These are phyloP conservation scores for Liodrosophila aerea DNA, from an alignment of 2,888 invertebrate species.

Conservation along the genomic window DNA sequence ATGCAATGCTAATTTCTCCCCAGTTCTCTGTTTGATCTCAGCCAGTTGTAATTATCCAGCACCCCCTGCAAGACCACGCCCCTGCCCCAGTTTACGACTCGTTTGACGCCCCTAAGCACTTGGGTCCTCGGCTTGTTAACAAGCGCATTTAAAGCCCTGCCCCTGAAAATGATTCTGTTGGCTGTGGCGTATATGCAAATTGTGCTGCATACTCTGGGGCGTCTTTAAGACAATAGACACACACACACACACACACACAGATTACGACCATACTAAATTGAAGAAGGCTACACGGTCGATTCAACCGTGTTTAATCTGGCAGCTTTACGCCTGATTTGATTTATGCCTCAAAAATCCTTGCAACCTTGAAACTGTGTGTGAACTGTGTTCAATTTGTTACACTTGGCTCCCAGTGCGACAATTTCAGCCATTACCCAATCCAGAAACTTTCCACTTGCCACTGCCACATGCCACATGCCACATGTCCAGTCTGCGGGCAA, in stretches of 20 bases:
- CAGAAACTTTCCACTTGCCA: conserved; percentile 43
- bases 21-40: too few relatives aligned
- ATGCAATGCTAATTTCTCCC: too few relatives aligned
- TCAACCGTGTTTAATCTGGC: conserved; percentile 21
- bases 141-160: conserved; percentile 42
- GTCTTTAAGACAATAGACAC: conserved; percentile 30
- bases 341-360: conserved; percentile 2
- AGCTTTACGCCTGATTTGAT: conserved; percentile 28
- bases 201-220: conserved; percentile 47
- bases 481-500: too few relatives aligned
- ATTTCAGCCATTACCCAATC: conserved; percentile 29
- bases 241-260: not conserved
- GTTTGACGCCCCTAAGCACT: conserved; percentile 5
- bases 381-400: conserved; percentile 38
- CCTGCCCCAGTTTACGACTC: conserved; percentile 27
- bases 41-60: too few relatives aligned
- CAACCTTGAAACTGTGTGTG: conserved; percentile 6
- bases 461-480: too few relatives aligned
- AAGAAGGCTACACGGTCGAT: not conserved
- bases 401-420: conserved; percentile 30
- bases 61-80: too few relatives aligned
- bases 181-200: conserved; percentile 59
- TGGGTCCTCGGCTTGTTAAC: conserved; percentile 40
- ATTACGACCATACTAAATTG: conserved; percentile 16
- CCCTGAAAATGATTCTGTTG: conserved; percentile 12